These are phyloP conservation scores for Mya arenaria DNA, from an alignment of 1,140 invertebrate genomes.

Conservation along the genomic window DNA sequence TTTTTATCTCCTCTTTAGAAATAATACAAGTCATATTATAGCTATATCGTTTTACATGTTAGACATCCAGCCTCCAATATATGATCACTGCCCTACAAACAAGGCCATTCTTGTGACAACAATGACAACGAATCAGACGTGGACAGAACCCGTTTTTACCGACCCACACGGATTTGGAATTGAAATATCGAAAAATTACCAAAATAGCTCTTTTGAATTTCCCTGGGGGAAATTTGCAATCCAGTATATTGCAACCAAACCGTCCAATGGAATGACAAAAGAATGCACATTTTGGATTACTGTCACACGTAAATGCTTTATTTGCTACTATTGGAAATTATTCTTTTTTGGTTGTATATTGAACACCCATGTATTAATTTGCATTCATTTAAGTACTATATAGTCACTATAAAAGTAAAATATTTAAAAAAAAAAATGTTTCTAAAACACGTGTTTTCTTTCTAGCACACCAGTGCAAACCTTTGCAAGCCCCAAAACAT, in stretches of 20 bases:
- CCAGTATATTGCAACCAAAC: constrained; percentile 61
- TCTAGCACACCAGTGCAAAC: background rate
- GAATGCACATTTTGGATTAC: constrained; percentile 60
- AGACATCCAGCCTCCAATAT: constrained; percentile 66
- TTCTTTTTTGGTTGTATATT: background rate
- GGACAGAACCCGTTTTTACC: constrained; percentile 56
- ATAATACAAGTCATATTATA: background rate
- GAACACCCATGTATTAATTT: background rate
- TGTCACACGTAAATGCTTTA: constrained; percentile 58
- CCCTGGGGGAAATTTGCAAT: constrained; percentile 64
- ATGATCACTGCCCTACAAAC: constrained; percentile 41
- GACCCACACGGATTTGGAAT: constrained; percentile 58
- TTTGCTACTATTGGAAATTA: background rate
- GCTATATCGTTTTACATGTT: background rate
- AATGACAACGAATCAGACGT: constrained; percentile 37
- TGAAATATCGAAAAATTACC: constrained; percentile 56
- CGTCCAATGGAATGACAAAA: constrained; percentile 58
- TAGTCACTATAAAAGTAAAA: background rate
- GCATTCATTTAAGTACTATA: background rate
- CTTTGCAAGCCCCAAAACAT: background rate
- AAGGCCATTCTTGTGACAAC: background rate
- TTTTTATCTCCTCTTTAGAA: background rate
- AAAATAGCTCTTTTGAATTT: constrained; percentile 37
- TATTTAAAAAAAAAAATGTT: background rate
- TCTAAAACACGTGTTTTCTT: background rate